A percentile compares a stretch with the other conserved stretches of the same genome.
Evolutionary conservation across 2,797 vertebrate species (phyloP).

Genomic region (Danionella dracula): DNA sequence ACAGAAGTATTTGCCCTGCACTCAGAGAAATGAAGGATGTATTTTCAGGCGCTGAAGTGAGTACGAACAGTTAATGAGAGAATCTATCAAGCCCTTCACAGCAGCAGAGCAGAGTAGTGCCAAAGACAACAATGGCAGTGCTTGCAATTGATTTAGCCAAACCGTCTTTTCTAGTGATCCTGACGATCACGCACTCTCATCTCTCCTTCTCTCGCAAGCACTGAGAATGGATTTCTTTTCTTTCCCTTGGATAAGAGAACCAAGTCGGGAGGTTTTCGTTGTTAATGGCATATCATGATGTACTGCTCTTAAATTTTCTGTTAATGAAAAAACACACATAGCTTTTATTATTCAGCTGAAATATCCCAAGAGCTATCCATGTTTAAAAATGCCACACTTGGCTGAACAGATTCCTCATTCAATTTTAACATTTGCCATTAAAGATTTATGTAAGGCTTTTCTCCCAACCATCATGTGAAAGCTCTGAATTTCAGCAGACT

Average conservation of each 20-base stretch:
- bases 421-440: background rate
- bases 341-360: no score
- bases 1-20: background rate
- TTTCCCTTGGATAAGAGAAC: background rate
- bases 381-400: background rate
- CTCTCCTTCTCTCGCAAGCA: background rate
- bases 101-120: constrained; percentile 7
- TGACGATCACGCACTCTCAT: background rate
- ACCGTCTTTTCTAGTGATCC: constrained; percentile 1
- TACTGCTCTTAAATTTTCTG: background rate
- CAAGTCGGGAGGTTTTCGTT: background rate
- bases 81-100: constrained; percentile 24
- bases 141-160: constrained; percentile 22
- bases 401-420: background rate
- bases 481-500: background rate
- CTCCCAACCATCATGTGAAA: background rate
- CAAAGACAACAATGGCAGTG: constrained; percentile 16
- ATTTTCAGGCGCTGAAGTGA: background rate
- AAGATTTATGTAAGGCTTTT: background rate
- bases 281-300: constrained; percentile 8
- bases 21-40: background rate
- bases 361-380: background rate
- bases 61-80: constrained; percentile 21
- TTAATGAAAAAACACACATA: background rate
- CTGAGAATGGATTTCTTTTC: constrained; percentile 8